Conservation (phyloP, 2,113 vertebrate species). For the Poecilia latipinna region DNA sequence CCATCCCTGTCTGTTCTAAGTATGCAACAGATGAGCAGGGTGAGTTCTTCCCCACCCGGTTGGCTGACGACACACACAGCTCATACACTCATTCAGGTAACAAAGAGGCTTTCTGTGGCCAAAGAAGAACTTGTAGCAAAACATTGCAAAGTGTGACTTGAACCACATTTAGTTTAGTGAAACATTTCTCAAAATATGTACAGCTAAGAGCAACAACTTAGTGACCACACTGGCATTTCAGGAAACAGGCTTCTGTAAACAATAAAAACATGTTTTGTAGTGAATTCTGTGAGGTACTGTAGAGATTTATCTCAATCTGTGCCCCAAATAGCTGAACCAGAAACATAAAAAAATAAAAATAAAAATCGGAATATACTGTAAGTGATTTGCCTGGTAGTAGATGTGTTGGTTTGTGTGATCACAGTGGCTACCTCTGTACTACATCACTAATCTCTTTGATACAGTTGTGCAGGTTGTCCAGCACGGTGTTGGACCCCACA, state of each 20-base stretch:
- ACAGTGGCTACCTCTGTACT: slow-evolving; percentile 97
- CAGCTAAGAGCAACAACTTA: slow-evolving; percentile 67
- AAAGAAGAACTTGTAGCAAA: slow-evolving; percentile 23
- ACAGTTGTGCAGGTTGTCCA: slow-evolving; percentile 95
- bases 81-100: slow-evolving; percentile 55
- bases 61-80: slow-evolving; percentile 41
- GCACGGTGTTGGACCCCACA: slow-evolving; percentile 86
- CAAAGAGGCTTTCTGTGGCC: slow-evolving; percentile 38
- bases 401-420: slow-evolving; percentile 59
- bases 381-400: slow-evolving; percentile 29
- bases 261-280: slow-evolving; percentile 69
- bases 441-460: slow-evolving; percentile 98
- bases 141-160: slow-evolving; percentile 33
- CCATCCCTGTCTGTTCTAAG: slow-evolving; percentile 21
- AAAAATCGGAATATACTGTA: slow-evolving; percentile 34
- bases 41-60: slow-evolving; percentile 26
- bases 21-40: slow-evolving; percentile 39
- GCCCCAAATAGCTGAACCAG: slow-evolving; percentile 58
- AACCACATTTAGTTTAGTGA: slow-evolving; percentile 51
- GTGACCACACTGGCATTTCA: slow-evolving; percentile 73
- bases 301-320: slow-evolving; percentile 56
- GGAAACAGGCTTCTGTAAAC: slow-evolving; percentile 77
- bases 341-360: slow-evolving; percentile 32
- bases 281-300: slow-evolving; percentile 81
- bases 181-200: slow-evolving; percentile 70